Base-by-base conservation (phyloP, 2,797 vertebrate genomes). In the Leucoraja ocellata region DNA sequence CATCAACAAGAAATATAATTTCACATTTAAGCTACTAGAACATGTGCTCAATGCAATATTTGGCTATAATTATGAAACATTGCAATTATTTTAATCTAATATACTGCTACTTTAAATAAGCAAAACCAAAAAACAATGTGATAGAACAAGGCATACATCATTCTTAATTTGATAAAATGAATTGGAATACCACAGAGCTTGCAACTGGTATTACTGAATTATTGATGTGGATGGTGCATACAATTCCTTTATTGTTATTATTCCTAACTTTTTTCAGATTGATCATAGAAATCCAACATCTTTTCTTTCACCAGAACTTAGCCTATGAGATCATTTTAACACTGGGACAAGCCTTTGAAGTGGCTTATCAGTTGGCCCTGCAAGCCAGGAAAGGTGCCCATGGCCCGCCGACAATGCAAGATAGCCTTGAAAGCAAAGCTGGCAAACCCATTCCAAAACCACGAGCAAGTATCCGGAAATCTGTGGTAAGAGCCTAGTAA, bases 291-390 rank as follows among this genome's bases (percentile, higher is more conserved):
- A 92, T 73, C 71, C 90, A 92, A 54, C 71, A 74, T 63, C 14
- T 36, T 86, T 93, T 93, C 93, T 32, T 95, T 79, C 1, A 95
- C 81, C 97, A 99, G 98, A 99, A 99, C 96, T 96, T 99, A 97
- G 98, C 99, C 93, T 99, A 99, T 0, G 99, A 99, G 97, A 99
- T 99, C 96, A 99, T 99, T 96, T 96, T 99, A 94, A 99, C 99
- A 0, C 96, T 99, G 93, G 99, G 99, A 95, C 99, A 99, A 96
- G 99, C 98, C 25, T 99, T 99, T 95, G 98, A 99, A 95, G 99
- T 99, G 94, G 99, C 99, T 80, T 99, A 99, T 95, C 99, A 99
- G 96, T 96, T 99, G 94, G 99, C 99, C 68, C 97, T 99, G 93
- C 99, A 99, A 95, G 99, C 98, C 93, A 96, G 98, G 94, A 99